Percentiles rank a stretch among this genome's conserved stretches.
phyloP scores from a whole-genome alignment of 2,888 invertebrate species.

The Synergus umbraculus region DNA sequence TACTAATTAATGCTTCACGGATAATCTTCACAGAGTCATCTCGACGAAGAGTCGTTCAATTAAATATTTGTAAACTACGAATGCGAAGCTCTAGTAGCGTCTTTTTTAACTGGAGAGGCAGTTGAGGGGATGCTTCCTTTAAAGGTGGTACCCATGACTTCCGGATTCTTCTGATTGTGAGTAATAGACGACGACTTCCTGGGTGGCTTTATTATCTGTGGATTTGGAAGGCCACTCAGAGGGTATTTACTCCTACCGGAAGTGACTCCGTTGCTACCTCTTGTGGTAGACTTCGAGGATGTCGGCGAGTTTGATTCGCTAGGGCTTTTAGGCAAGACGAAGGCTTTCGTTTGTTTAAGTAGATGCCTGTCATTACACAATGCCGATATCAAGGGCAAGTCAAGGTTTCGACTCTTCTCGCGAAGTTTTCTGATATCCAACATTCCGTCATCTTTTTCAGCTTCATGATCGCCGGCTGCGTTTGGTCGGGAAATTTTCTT shows the following conservation, averaged over 20 bases:
- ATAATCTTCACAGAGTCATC: not conserved
- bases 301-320: constrained; percentile 62
- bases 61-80: constrained; percentile 61
- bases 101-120: constrained; percentile 66
- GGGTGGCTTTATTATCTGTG: constrained; percentile 80
- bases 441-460: constrained; percentile 73
- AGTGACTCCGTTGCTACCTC: constrained; percentile 73
- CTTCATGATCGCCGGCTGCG: constrained; percentile 45
- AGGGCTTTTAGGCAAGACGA: constrained; percentile 87
- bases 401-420: constrained; percentile 93
- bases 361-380: constrained; percentile 95
- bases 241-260: constrained; percentile 82
- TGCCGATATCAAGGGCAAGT: constrained; percentile 94
- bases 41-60: constrained; percentile 22
- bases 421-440: constrained; percentile 90
- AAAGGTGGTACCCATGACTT: constrained; percentile 78
- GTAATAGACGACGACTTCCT: constrained; percentile 80
- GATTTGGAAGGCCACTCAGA: constrained; percentile 82
- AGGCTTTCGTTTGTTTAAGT: constrained; percentile 92
- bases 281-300: constrained; percentile 59
- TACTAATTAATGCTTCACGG: not conserved
- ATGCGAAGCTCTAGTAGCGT: constrained; percentile 71
- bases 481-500: constrained; percentile 52
- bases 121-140: constrained; percentile 59
- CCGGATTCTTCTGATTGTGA: constrained; percentile 84